Evolutionary conservation across 2,113 vertebrate species (phyloP).

Genomic region (Nesogale talazaci): DNA sequence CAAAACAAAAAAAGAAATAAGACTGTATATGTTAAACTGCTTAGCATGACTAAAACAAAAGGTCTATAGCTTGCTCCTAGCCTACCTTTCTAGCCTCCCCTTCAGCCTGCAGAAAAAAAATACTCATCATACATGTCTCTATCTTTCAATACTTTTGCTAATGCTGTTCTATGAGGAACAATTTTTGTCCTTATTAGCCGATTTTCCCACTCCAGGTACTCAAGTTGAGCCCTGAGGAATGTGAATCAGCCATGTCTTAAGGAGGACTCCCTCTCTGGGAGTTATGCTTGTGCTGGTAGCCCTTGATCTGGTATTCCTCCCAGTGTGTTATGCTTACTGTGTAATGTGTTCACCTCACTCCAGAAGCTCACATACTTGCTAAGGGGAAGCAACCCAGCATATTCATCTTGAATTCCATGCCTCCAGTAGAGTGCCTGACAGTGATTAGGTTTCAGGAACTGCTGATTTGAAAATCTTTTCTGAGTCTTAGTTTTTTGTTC

Average conservation of each 20-base stretch:
- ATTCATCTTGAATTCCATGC: not conserved
- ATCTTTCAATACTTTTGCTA: not conserved
- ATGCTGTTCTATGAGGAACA: not conserved
- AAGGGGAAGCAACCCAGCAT: not conserved
- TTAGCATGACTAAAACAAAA: not conserved
- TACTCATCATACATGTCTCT: fast-evolving
- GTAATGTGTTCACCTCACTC: not conserved
- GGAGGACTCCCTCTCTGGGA: not conserved
- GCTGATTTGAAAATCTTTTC: not conserved
- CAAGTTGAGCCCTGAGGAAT: not conserved
- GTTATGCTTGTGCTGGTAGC: not conserved
- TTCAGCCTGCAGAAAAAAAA: not conserved
- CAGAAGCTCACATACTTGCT: too few relatives aligned
- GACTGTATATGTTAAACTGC: not conserved
- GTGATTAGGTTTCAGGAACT: not conserved
- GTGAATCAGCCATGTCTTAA: not conserved
- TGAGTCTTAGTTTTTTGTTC: constrained; percentile 8
- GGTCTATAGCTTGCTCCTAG: fast-evolving
- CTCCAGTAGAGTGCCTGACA: too few relatives aligned
- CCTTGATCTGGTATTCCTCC: not conserved
- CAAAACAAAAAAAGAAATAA: too few relatives aligned
- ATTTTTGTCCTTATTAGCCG: too few relatives aligned
- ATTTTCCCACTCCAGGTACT: not conserved
- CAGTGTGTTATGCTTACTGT: not conserved
- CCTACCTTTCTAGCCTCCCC: not conserved